A percentile compares a stretch with the other conserved stretches of the same genome.
Conservation (phyloP, 2,888 invertebrate genomes). For the Stegana nigrithorax region DNA sequence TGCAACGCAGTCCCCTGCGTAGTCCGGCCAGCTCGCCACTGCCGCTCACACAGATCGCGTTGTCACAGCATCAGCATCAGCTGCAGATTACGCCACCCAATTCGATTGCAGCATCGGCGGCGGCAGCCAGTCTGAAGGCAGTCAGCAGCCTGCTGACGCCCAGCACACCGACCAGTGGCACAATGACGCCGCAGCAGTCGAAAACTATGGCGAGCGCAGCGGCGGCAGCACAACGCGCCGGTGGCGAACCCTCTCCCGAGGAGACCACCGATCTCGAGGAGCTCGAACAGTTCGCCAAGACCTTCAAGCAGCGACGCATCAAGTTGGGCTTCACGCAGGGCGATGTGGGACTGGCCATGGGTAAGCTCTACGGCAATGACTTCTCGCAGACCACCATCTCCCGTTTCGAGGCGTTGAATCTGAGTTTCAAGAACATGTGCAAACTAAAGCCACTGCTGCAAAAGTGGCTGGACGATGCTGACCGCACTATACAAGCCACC, state of each 20-base stretch:
- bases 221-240: conserved; percentile 72
- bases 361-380: conserved; percentile 97
- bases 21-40: conserved; percentile 66
- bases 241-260: conserved; percentile 87
- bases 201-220: conserved; percentile 68
- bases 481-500: conserved; percentile 81
- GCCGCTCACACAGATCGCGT: conserved; percentile 22
- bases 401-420: conserved; percentile 96
- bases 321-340: conserved; percentile 99
- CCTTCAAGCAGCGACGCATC: conserved; percentile 96
- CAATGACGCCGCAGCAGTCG: conserved; percentile 71
- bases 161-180: conserved; percentile 71
- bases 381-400: conserved; percentile 99
- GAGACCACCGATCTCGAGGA: conserved; percentile 98
- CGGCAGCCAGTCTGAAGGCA: conserved; percentile 40
- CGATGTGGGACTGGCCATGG: conserved; percentile 98
- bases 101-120: conserved; percentile 65
- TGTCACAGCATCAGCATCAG: conserved; percentile 30
- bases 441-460: conserved; percentile 97
- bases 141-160: conserved; percentile 71
- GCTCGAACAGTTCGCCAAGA: conserved; percentile 97
- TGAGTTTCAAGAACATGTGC: conserved; percentile 99
- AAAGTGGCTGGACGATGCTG: conserved; percentile 97
- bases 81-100: conserved; percentile 70
- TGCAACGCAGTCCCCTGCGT: conserved; percentile 62